Evolutionary conservation across 2,113 vertebrate species (phyloP), one percentile per base, ranked within the genome.

Genomic region (Scatophagus argus): DNA sequence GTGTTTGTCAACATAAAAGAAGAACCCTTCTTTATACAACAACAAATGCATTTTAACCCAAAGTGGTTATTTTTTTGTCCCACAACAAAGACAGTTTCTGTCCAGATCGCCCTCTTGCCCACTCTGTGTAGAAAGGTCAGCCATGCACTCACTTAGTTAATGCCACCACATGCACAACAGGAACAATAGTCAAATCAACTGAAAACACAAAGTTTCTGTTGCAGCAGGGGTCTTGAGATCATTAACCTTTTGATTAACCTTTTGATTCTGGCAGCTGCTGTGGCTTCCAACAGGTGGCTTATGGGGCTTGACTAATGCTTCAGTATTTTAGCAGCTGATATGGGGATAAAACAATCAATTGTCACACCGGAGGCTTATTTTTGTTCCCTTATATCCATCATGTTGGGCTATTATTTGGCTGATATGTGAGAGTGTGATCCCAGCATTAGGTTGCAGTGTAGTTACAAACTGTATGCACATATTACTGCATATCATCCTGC

Each of bases 171-270:
- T 39, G 72, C 74, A 64, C 23, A 67, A 17, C 71, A 52, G 29
- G 39, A 46, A 55, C 51, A 47, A 41, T 68, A 72, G 70, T 84
- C 49, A 81, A 41, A 72, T 77, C 3, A 81, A 46, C 31, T 46
- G 31, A 69, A 78, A 74, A 61, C 23, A 43, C 55, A 64, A 69
- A 27, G 47, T 38, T 65, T 44, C n/a, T 59, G 68, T 67, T 46
- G 46, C 59, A 66, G 70, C 55, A 52, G 55, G 36, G 60, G 39
- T 79, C 60, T 47, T 80, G 68, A 78, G 65, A 66, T 82, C 61
- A 81, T 90, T 88, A 84, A 83, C 81, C 85, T 89, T 89, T 87
- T 39, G 65, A 82, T 83, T 87, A 85, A 87, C 85, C 79, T 88
- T 91, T 89, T 74, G 73, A 73, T 67, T 82, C 62, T 76, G 68